A percentile compares a stretch with the other conserved stretches of the same genome.
phyloP scores from a whole-genome alignment of 2,113 vertebrate genomes.

The Eubucco bourcierii region DNA sequence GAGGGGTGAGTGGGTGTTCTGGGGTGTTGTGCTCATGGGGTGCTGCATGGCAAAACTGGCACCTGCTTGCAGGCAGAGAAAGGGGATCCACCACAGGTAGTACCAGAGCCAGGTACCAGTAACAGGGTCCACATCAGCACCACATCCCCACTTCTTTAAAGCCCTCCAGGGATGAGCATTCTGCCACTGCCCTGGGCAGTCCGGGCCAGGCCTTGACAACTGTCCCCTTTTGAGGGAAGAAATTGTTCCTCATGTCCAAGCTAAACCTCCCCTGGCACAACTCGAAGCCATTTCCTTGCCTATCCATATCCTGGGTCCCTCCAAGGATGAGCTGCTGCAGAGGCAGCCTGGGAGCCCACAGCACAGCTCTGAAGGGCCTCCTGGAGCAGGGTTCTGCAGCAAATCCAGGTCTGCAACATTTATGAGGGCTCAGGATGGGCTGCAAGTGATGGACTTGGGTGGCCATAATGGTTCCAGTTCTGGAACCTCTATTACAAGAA shows the following conservation, averaged over 20 bases:
- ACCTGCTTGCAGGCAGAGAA: background rate
- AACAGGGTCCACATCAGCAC: background rate
- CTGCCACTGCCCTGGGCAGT: background rate
- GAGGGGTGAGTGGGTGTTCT: too few species aligned
- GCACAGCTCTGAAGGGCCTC: rapidly evolving
- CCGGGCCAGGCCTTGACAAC: background rate
- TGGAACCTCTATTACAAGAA: too few species aligned
- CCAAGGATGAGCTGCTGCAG: background rate
- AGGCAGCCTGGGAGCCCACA: background rate
- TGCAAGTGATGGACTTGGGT: background rate
- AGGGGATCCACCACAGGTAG: background rate
- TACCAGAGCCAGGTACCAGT: background rate
- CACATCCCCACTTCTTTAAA: background rate
- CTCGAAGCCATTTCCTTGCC: background rate
- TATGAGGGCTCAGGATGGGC: rapidly evolving
- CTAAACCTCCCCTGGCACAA: background rate
- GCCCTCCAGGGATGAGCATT: background rate
- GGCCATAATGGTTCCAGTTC: background rate
- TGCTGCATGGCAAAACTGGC: background rate
- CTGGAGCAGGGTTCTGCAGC: background rate
- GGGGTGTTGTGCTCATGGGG: background rate
- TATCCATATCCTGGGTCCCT: background rate
- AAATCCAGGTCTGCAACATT: rapidly evolving
- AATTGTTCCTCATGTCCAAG: background rate
- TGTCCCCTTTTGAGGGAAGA: background rate